Percentiles rank a stretch among this genome's conserved stretches.
Conservation (phyloP, 2,113 vertebrate genomes). For the Neodontobutis hainanensis region DNA sequence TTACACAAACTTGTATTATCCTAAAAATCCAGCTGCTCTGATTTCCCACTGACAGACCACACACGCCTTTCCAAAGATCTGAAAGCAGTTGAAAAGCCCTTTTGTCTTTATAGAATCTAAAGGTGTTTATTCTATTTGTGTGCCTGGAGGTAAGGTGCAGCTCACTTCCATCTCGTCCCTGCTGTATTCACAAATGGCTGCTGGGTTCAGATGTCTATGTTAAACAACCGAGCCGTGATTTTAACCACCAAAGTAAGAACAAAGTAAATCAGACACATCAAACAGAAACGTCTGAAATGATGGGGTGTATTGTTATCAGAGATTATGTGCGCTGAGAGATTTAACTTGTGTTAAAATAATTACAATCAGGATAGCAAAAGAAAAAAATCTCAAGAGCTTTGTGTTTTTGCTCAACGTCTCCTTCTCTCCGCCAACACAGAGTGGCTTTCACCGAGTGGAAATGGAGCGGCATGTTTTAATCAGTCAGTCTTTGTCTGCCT, state of each 20-base stretch:
- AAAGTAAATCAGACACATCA: constrained; percentile 48
- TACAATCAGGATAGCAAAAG: constrained; percentile 20
- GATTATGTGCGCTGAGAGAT: constrained; percentile 48
- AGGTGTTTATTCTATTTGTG: constrained; percentile 27
- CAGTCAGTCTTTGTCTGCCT: constrained; percentile 46
- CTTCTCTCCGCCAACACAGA: constrained; percentile 35
- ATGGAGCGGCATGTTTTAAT: constrained; percentile 50
- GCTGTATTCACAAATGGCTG: constrained; percentile 31
- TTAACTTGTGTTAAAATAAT: constrained; percentile 47
- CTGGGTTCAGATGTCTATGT: constrained; percentile 36
- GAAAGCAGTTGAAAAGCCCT: constrained; percentile 5
- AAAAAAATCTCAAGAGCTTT: constrained; percentile 34
- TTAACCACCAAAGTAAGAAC: constrained; percentile 42
- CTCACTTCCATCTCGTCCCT: constrained; percentile 41
- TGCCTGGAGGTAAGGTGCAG: constrained; percentile 15
- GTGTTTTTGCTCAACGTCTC: constrained; percentile 24
- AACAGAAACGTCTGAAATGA: constrained; percentile 32
- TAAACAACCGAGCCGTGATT: constrained; percentile 28
- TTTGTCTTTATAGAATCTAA: constrained; percentile 13
- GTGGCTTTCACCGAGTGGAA: constrained; percentile 30
- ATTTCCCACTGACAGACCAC: neutral
- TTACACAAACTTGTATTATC: neutral
- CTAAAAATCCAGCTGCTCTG: neutral
- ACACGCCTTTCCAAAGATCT: neutral
- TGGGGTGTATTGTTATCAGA: constrained; percentile 26